Evolutionary conservation across 1,140 invertebrate genomes (phyloP), one percentile per base, ranked within the genome.

Genomic region (Polyergus mexicanus): DNA sequence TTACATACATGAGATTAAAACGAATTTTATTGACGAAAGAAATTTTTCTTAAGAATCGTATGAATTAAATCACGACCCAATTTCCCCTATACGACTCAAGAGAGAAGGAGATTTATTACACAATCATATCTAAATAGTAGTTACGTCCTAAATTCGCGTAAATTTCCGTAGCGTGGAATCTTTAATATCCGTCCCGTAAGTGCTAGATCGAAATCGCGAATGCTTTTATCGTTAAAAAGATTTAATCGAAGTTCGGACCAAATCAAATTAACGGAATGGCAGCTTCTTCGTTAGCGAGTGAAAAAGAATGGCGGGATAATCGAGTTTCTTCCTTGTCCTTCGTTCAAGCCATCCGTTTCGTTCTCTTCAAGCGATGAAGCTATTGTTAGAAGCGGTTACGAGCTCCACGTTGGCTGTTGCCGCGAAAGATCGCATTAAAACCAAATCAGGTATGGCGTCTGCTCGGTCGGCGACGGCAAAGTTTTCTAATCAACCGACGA

Each of bases 341-440:
- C 13, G 47, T 0, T 51, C 56, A 10, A 35, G 19, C n/a, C 68
- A 74, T 83, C 54, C 56, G 56, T 83, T 81, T 81, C 38, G 25
- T 41, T 35, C 38, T 19, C 41, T 44, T 32, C 35, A 35, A 60
- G 10, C 35, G 16, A 19, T 68, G 16, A 8, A 7, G 68, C 10
- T 32, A 35, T 41, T 84, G 77, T 56, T 86, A 76, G 56, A 4
- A 84, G 28, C 74, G 32, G 68, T 77, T 88, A 89, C 81, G 65
- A 41, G 60, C 10, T 44, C 38, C 44, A 54, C 44, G n/a, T n/a
- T n/a, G 75, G 80, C 86, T 77, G 71, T 75, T 66, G 60, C 56
- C 58, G n/a, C 71, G 56, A 62, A 75, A 81, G 85, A 88, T 88
- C 69, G 84, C 54, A 85, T 89, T 88, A 89, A 76, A 86, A 44